Evolutionary conservation across 2,113 vertebrate species (phyloP).

Genomic region (Eulemur macaco): DNA sequence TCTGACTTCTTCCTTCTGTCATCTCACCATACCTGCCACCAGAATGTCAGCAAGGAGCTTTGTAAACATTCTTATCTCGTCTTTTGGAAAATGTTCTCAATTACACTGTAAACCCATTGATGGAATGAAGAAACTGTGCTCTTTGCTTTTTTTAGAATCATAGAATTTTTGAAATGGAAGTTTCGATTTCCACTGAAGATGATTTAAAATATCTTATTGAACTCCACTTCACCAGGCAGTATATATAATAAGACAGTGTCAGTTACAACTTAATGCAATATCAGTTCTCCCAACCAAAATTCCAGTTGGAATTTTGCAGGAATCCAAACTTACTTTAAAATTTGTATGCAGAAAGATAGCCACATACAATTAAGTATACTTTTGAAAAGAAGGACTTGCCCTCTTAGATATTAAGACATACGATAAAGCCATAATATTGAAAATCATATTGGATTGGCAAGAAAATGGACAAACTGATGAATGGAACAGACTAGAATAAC

Average conservation of each 20-base stretch:
- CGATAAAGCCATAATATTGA: background rate
- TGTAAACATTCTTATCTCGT: background rate
- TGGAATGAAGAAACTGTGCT: background rate
- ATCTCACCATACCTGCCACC: background rate
- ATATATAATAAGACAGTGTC: background rate
- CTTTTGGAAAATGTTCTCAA: background rate
- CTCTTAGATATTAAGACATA: background rate
- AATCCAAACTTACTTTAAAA: constrained; percentile 27
- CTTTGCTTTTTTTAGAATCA: background rate
- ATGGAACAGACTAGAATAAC: background rate
- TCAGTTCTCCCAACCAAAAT: constrained; percentile 1
- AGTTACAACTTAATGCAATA: background rate
- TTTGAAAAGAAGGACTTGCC: background rate
- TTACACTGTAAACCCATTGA: background rate
- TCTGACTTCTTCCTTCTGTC: background rate
- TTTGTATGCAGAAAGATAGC: background rate
- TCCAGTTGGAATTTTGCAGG: background rate
- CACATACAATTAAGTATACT: background rate
- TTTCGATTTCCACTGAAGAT: constrained; percentile 9
- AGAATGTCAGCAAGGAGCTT: background rate
- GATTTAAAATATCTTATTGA: background rate
- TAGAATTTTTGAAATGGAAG: background rate
- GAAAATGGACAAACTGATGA: background rate
- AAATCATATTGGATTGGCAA: background rate
- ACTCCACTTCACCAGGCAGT: background rate